Evolutionary conservation across 2,888 invertebrate species (phyloP), one percentile per base, ranked within the genome.

Genomic region (Ormyrus thymus): DNA sequence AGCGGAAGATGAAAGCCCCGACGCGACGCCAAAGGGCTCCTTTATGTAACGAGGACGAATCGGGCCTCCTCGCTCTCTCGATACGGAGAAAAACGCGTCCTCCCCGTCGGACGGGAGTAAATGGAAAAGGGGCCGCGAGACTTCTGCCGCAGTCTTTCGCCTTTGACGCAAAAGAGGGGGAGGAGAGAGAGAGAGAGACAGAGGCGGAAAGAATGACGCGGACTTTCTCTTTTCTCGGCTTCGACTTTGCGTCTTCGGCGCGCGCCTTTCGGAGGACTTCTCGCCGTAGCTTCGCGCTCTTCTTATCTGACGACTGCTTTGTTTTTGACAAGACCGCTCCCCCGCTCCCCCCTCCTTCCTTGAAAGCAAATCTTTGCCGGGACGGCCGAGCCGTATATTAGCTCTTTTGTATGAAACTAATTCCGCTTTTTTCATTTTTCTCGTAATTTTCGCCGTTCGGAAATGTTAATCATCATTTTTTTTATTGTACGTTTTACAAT

Each of bases 31-130:
- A 68, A 75, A 68, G 61, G 66, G 68, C 62, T 62, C 70, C 70
- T 75, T 79, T 75, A 71, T 70, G 70, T 73, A 73, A 78, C 68
- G 78, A 68, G 78, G 68, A 68, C 7, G 62, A 13, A 62, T 70
- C 79, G 72, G 68, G 50, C 69, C 45, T 29, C 10, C 11, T 7
- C 51, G 45, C 50, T 66, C 9, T 29, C 29, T 29, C 29, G 29
- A 29, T 29, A 29, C 4, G 4, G 4, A 29, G 29, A 29, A 29
- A 29, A 29, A 29, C 4, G 29, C 29, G 29, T 29, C 29, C 29
- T 29, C 29, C 29, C 1, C 29, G 29, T 3, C 29, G 29, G 29
- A 29, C 29, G 29, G 4, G 4, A 45, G 7, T 76, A 76, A 76
- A 76, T 69, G 69, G 71, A 76, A 55, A 58, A 51, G 65, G 6